phyloP scores from a whole-genome alignment of 37 sponge, comb jelly and placozoan genomes.

The Corticium candelabrum region DNA sequence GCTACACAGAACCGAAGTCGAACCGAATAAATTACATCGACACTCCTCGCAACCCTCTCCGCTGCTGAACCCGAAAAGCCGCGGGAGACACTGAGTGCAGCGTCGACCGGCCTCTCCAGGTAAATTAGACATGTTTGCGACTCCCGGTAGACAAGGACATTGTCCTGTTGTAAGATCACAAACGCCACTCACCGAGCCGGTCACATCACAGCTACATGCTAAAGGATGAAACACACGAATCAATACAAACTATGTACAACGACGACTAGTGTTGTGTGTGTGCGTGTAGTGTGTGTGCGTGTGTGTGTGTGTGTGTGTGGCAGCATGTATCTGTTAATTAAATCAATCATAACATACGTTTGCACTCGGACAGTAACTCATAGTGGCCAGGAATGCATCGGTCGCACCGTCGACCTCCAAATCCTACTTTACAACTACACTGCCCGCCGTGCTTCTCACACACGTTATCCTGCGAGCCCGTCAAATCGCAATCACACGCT shows the following conservation, averaged over 20 bases:
- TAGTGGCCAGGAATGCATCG: conserved; percentile 10
- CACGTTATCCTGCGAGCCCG: not conserved
- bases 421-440: conserved; percentile 6
- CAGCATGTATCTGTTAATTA: too few species aligned
- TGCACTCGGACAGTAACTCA: too few species aligned
- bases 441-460: not conserved
- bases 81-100: not conserved
- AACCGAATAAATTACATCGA: not conserved
- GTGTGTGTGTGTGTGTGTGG: too few species aligned
- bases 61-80: not conserved
- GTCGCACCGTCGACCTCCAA: conserved; percentile 17
- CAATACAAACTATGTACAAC: too few species aligned
- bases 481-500: not conserved
- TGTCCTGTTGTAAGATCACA: not conserved
- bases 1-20: not conserved
- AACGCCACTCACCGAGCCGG: not conserved
- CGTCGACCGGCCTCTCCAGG: not conserved
- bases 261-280: too few species aligned
- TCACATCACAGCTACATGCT: conserved; percentile 5
- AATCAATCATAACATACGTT: too few species aligned
- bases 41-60: conserved; percentile 2
- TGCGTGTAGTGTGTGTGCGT: too few species aligned
- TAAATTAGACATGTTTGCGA: too few species aligned
- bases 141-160: not conserved
- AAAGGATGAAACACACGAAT: too few species aligned